Conservation (phyloP, 2,797 vertebrate species). For the Arrhamphus sclerolepis region DNA sequence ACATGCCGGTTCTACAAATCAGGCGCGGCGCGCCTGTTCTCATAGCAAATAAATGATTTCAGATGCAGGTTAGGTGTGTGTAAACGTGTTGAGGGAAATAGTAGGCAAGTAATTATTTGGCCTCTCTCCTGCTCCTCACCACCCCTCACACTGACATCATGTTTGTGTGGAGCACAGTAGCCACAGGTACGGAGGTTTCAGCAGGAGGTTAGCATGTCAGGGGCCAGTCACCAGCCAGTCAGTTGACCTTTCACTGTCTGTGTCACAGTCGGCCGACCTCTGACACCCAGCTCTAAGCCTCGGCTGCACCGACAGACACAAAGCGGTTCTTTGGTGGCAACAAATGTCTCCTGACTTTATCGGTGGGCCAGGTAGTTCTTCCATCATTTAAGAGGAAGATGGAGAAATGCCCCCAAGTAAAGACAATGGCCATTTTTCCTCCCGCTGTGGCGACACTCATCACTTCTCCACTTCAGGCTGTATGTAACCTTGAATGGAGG, state of each 20-base stretch:
- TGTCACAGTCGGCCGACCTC: conserved; percentile 61
- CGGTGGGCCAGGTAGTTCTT: conserved; percentile 47
- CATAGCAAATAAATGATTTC: conserved; percentile 3
- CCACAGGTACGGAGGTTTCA: conserved; percentile 67
- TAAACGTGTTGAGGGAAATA: conserved; percentile 25
- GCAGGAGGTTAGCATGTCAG: conserved; percentile 49
- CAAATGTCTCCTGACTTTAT: conserved; percentile 55
- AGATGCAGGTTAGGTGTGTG: conserved; percentile 11
- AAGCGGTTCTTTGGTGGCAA: conserved; percentile 48
- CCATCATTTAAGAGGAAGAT: conserved; percentile 55
- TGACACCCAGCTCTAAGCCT: conserved; percentile 48
- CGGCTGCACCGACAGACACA: conserved; percentile 31
- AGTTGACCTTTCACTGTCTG: conserved; percentile 75
- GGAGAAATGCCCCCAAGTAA: conserved; percentile 39
- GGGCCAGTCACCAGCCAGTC: conserved; percentile 72
- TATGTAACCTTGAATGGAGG: conserved; percentile 74
- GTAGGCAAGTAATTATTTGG: conserved; percentile 50
- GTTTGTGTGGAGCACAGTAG: conserved; percentile 77
- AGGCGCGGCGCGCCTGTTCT: not conserved
- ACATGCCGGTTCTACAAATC: conserved; percentile 12
- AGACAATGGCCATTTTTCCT: conserved; percentile 52
- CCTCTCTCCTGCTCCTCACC: conserved; percentile 31
- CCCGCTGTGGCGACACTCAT: conserved; percentile 58
- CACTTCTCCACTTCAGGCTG: conserved; percentile 68
- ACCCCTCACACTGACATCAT: conserved; percentile 65